Evolutionary conservation across 2,888 invertebrate genomes (phyloP).

Genomic region (Protodeltote pygarga): DNA sequence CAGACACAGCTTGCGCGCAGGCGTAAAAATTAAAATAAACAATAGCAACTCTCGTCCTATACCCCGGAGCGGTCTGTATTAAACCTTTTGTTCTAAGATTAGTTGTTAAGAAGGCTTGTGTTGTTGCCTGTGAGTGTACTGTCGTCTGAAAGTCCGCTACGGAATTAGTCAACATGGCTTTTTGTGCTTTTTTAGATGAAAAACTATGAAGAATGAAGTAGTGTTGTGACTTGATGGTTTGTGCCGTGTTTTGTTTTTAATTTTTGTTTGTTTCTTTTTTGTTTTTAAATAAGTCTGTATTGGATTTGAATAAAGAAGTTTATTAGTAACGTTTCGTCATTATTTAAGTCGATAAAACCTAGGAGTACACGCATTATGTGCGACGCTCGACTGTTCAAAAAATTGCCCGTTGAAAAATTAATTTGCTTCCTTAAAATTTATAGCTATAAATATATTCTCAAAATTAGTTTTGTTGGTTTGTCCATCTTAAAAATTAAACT

Average conservation of each 20-base stretch:
- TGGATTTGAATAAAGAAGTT: neutral
- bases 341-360: too few species aligned
- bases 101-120: slow-evolving; percentile 79
- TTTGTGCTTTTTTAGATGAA: slow-evolving; percentile 42
- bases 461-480: too few species aligned
- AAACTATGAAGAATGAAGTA: slow-evolving; percentile 51
- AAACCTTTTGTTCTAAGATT: slow-evolving; percentile 86
- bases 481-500: too few species aligned
- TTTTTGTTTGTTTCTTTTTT: slow-evolving; percentile 11
- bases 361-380: too few species aligned
- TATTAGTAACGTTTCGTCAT: too few species aligned
- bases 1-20: slow-evolving; percentile 66
- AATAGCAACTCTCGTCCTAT: slow-evolving; percentile 80
- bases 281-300: slow-evolving; percentile 1
- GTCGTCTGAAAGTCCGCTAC: slow-evolving; percentile 55
- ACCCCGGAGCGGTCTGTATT: slow-evolving; percentile 77
- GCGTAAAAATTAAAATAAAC: slow-evolving; percentile 86
- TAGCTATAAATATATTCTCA: too few species aligned
- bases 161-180: slow-evolving; percentile 45
- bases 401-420: too few species aligned
- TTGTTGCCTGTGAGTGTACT: slow-evolving; percentile 51
- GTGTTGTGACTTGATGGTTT: slow-evolving; percentile 42
- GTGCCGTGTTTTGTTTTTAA: slow-evolving; percentile 40
- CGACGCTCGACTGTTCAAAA: too few species aligned
- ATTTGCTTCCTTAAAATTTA: too few species aligned